Base-by-base conservation (phyloP, 2,888 invertebrate genomes). In the Apotomis capreana region DNA sequence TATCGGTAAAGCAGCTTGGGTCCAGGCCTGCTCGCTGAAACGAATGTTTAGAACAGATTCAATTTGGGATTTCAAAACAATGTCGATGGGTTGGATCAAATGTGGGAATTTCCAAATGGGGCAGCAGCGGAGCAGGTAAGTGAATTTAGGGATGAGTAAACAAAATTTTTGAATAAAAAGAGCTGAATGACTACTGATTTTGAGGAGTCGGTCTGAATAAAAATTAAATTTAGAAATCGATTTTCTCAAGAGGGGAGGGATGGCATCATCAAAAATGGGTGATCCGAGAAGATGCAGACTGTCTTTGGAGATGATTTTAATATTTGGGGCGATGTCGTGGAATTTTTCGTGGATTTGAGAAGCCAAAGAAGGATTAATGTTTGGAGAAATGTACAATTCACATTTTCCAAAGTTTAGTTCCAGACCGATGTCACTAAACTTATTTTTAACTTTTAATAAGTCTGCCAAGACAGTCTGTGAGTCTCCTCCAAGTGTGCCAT, bases 211-310 rank as follows among this genome's bases (percentile, higher is more conserved):
- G 5, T 55, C 55, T 15, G 15, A 15, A 15, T 15, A 15, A 15
- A 15, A 15, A 15, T 15, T 15, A 15, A 15, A 15, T 15, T 55
- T 55, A 6, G 55, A 26, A 3, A 55, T 15, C 5, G 55, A 55
- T 8, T 55, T 55, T 6, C 3, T 10, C n/a, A 57, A 5, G 10
- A 57, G 10, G 26, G n/a, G 36, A 1, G 36, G 57, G 3, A 36
- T 36, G 4, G 36, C 26, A 3, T 37, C 37, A n/a, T 58, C 57
- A 5, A 58, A 58, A 1, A 58, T 58, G 4, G 57, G 57, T 12
- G 57, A 58, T 12, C 57, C 57, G 57, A 58, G 57, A n/a, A 58
- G 37, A 26, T 58, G 57, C 4, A 58, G 37, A 58, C 12, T 57
- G 36, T 57, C 55, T 6, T 57, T 57, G 10, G 55, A 12, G 3